These are phyloP conservation scores for Leptopilina myrica DNA, from an alignment of 2,888 invertebrate species.

Conservation along the genomic window DNA sequence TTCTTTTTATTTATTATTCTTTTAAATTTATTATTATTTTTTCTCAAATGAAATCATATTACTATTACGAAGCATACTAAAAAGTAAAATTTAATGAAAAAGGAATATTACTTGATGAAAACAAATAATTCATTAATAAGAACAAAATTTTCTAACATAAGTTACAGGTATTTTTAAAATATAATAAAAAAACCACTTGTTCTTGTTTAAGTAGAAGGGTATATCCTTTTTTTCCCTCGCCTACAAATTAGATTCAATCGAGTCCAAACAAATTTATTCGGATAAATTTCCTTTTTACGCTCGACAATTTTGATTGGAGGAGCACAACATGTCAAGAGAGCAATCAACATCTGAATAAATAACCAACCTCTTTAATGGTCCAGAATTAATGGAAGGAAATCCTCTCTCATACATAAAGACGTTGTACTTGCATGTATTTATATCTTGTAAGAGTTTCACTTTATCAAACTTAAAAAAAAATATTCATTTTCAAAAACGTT, in stretches of 20 bases:
- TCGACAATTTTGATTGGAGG: background rate
- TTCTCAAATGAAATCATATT: no score
- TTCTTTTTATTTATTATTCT: no score
- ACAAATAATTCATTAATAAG: no score
- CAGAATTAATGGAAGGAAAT: slow-evolving; percentile 31
- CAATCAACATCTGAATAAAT: slow-evolving; percentile 17
- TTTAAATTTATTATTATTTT: no score
- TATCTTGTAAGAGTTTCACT: background rate
- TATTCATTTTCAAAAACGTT: no score
- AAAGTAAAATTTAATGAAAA: no score
- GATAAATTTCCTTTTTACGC: slow-evolving; percentile 53
- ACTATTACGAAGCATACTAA: no score
- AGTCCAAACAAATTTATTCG: slow-evolving; percentile 22
- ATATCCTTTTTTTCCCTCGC: slow-evolving; percentile 47
- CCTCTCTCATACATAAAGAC: background rate
- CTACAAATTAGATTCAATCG: slow-evolving; percentile 1
- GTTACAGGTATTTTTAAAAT: no score
- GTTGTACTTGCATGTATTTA: background rate
- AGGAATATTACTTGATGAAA: no score
- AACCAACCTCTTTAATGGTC: background rate
- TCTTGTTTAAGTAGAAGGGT: slow-evolving; percentile 10
- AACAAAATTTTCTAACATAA: no score
- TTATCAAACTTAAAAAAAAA: background rate
- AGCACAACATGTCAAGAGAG: slow-evolving; percentile 13
- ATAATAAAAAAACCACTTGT: background rate